These are phyloP conservation scores for Heteronetta atricapilla DNA, from an alignment of 2,113 vertebrate species.

Conservation along the genomic window DNA sequence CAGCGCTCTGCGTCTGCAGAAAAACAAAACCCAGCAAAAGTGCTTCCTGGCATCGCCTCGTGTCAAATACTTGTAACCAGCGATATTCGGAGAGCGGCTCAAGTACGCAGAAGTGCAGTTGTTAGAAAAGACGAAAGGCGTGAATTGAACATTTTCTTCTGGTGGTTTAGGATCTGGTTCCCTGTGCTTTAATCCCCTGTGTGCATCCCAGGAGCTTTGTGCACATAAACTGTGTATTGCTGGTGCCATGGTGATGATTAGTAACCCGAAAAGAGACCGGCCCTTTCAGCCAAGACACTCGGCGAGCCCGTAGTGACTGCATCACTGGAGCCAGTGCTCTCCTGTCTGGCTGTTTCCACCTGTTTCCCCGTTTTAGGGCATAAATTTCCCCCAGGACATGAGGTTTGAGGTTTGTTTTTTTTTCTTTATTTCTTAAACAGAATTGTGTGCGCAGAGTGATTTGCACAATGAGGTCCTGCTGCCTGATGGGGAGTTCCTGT, in stretches of 20 bases:
- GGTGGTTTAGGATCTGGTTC: not conserved
- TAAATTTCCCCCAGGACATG: not conserved
- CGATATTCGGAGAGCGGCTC: not conserved
- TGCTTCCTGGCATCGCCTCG: not conserved
- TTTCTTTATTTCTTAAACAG: not conserved
- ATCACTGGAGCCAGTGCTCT: not conserved
- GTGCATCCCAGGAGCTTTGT: not conserved
- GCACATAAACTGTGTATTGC: not conserved
- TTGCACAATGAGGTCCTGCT: not conserved
- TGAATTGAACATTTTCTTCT: slow-evolving; percentile 36
- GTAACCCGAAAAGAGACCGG: not conserved
- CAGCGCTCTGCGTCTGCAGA: not conserved
- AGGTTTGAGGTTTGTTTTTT: not conserved
- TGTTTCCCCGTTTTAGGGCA: not conserved
- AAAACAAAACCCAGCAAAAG: not conserved
- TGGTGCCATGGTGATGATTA: not conserved
- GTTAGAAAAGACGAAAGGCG: not conserved
- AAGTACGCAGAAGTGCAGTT: not conserved
- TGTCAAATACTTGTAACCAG: not conserved
- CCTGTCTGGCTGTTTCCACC: not conserved
- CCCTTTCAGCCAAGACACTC: not conserved
- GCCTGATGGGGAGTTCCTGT: not conserved
- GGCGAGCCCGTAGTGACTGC: fast-evolving
- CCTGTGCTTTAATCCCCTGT: not conserved
- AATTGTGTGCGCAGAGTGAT: not conserved